Evolutionary conservation across 2,113 vertebrate species (phyloP).

Genomic region (Rafetus swinhoei): DNA sequence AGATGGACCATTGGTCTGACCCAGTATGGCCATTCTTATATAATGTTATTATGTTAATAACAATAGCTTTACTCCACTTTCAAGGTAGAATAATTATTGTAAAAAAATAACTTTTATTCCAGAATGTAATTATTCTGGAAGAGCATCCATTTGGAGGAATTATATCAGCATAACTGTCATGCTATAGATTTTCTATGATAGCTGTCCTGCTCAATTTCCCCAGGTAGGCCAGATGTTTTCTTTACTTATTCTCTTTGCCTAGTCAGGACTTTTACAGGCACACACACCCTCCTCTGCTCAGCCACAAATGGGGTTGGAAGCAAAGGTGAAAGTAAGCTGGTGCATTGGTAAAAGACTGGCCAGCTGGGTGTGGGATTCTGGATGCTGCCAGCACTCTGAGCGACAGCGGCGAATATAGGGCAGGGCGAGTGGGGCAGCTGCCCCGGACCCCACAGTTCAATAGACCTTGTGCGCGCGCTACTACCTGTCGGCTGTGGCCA

Average conservation of each 20-base stretch:
- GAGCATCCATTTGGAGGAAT: background rate
- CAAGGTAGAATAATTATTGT: background rate
- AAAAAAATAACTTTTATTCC: background rate
- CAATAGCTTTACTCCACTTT: background rate
- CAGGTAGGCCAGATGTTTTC: too few species aligned
- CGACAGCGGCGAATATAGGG: too few species aligned
- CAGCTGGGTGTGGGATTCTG: too few species aligned
- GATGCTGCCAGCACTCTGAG: too few species aligned
- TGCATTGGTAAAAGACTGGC: too few species aligned
- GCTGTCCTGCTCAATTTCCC: background rate
- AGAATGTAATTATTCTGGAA: background rate
- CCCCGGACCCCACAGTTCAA: too few species aligned
- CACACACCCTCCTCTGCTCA: background rate
- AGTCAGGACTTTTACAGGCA: background rate
- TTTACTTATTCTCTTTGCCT: rapidly evolving
- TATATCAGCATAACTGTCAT: background rate
- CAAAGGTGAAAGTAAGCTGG: too few species aligned
- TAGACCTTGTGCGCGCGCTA: too few species aligned
- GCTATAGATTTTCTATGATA: background rate
- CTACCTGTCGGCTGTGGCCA: too few species aligned
- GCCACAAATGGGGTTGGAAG: background rate
- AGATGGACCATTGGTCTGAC: too few species aligned
- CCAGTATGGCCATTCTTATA: too few species aligned
- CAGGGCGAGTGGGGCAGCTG: too few species aligned
- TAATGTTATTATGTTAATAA: background rate